Evolutionary conservation across 2,797 vertebrate species (phyloP).

Genomic region (Babyrousa celebensis): DNA sequence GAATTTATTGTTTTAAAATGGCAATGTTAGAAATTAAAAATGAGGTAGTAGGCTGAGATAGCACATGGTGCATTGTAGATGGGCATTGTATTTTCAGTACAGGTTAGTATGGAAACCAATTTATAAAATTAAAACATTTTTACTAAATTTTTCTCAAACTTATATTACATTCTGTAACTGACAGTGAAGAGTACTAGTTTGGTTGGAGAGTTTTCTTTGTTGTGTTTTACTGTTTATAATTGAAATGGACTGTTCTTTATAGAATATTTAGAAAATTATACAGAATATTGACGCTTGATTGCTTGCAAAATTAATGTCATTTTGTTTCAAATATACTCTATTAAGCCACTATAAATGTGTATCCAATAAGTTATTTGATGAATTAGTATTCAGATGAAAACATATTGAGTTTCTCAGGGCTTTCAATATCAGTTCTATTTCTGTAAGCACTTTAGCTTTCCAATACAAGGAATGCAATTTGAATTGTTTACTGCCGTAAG

Average conservation of each 20-base stretch:
- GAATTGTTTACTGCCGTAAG: conserved; percentile 60
- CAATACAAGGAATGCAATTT: conserved; percentile 25
- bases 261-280: conserved; percentile 65
- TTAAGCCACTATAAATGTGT: conserved; percentile 64
- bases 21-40: conserved; percentile 11
- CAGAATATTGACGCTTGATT: conserved; percentile 65
- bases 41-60: background rate
- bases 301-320: conserved; percentile 77
- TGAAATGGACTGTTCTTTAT: conserved; percentile 32
- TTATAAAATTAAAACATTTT: conserved; percentile 3
- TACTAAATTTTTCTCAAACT: background rate
- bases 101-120: background rate
- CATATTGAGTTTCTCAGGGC: conserved; percentile 29
- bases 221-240: conserved; percentile 34
- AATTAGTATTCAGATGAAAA: conserved; percentile 65
- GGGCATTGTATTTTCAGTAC: background rate
- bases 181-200: background rate
- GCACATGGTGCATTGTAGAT: background rate
- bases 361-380: conserved; percentile 60
- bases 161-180: background rate
- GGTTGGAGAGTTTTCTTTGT: conserved; percentile 31
- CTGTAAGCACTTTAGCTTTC: conserved; percentile 65
- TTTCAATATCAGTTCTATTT: conserved; percentile 68
- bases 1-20: background rate
- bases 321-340: conserved; percentile 70